These are phyloP conservation scores for Gisinianus flammeolus DNA, from an alignment of 2,888 invertebrate species.

Conservation along the genomic window DNA sequence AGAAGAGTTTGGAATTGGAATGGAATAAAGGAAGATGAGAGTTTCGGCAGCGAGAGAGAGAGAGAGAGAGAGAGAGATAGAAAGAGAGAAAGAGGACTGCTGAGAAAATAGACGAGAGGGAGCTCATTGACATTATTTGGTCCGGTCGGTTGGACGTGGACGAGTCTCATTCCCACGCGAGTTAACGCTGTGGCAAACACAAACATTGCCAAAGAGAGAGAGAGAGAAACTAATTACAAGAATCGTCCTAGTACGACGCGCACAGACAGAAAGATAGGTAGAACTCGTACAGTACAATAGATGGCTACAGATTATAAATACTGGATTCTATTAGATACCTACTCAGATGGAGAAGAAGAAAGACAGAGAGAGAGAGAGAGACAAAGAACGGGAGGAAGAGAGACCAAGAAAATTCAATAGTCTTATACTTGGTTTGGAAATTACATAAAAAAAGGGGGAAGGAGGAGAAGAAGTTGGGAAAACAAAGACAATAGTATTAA, in stretches of 20 bases:
- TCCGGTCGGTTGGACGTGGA: constrained; percentile 21
- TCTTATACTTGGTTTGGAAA: background rate
- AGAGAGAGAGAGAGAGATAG: background rate
- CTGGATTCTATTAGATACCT: background rate
- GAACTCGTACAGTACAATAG: background rate
- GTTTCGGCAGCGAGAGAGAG: background rate
- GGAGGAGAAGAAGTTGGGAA: no score
- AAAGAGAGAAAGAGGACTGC: background rate
- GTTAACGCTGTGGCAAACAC: constrained; percentile 42
- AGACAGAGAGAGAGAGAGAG: background rate
- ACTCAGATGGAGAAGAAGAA: background rate
- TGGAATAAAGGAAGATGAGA: background rate
- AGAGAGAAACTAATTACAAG: constrained; percentile 39
- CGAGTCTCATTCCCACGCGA: constrained; percentile 40
- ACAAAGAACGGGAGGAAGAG: background rate
- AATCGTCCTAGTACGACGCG: constrained; percentile 13
- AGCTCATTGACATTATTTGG: constrained; percentile 29
- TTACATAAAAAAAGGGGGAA: background rate
- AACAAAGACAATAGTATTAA: background rate
- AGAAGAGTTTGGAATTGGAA: background rate
- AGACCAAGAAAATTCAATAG: background rate
- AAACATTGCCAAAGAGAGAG: constrained; percentile 21
- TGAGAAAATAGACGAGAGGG: constrained; percentile 4
- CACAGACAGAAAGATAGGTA: background rate
- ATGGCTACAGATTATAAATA: no score